Evolutionary conservation across 2,888 invertebrate species (phyloP), one percentile per base, ranked within the genome.

Genomic region (Parnassius apollo): DNA sequence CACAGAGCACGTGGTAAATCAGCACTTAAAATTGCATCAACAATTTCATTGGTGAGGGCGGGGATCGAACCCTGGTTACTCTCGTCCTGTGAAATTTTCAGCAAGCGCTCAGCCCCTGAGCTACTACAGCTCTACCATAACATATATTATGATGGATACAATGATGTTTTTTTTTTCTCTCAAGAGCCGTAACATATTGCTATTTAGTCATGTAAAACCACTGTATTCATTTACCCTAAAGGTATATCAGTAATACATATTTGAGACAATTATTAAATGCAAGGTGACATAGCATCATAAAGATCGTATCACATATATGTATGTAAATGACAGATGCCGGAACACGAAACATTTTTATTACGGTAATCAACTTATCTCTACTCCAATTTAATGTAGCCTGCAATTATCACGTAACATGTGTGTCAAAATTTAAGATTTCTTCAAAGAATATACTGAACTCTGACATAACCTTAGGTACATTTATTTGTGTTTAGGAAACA

Each of bases 391-490:
- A 59, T 52, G 42, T 54, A 25, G 44, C 25, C 13, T 22, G 42
- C 18, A 25, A 53, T 62, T 51, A 11, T 53, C 45, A 18, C 42
- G 51, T 59, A 61, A 61, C 18, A 61, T 58, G 54, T 57, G 48
- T 58, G 54, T 45, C 53, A 22, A 62, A 58, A 44, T 45, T 35
- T 45, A n/a, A 54, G 57, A 62, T 57, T 42, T 57, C 48, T 11
- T 12, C 13, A 46, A 48, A 62, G 22, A 62, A 58, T 54, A 50
- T 12, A 45, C 55, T 63, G 55, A 59, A 51, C 59, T 63, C 59
- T 63, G 59, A 63, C 59, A 63, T 63, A 59, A 63, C 59, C 54
- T 58, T 59, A 61, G 50, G 55, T 62, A 62, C 50, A 7, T 50
- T 54, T 59, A 22, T 35, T 35, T 35, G 25, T 51, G 46, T 56